Evolutionary conservation across 2,888 invertebrate genomes (phyloP), one percentile per base, ranked within the genome.

Genomic region (Sussaba pulchella): DNA sequence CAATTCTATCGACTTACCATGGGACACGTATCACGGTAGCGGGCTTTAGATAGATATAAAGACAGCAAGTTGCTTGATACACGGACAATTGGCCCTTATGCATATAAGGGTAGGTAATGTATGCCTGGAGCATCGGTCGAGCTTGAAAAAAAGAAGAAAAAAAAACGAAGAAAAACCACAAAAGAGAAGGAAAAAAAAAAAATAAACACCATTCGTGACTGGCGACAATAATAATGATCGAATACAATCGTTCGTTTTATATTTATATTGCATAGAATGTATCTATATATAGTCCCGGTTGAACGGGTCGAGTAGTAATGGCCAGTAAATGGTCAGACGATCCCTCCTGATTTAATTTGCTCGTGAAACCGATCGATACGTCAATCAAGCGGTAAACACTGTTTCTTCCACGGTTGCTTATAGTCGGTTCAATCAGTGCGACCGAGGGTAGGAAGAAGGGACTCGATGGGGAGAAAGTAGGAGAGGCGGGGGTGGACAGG

Each of bases 1-100:
- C 81, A 81, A 73, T 77, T 77, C 76, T 76, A 81, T 81, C 81
- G 81, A 81, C 81, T 81, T 77, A 69, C 69, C 81, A 52, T 77
- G 81, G 77, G 77, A 77, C 81, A 81, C 81, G 81, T 81, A 81
- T 77, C 73, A 77, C 80, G 64, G 79, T 79, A 26, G 72, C 72
- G 39, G 41, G 63, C 54, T 69, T 75, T 76, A 50, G 67, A 79
- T 75, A 79, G 70, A 63, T 72, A 76, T 50, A 76, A 61, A 67
- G 64, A 64, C 69, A 52, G 69, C 72, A 72, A 57, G 64, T 76
- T 75, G 80, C 54, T 67, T 67, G 59, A 59, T 73, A 59, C 64
- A 66, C 67, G 39, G 12, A 26, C 52, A n/a, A 54, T 24, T 24
- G 52, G 52, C 5, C 52, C 52, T 26, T 54, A n/a, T 43, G 24